phyloP scores from a whole-genome alignment of 2,888 invertebrate species.

The Ectropis crepuscularia region DNA sequence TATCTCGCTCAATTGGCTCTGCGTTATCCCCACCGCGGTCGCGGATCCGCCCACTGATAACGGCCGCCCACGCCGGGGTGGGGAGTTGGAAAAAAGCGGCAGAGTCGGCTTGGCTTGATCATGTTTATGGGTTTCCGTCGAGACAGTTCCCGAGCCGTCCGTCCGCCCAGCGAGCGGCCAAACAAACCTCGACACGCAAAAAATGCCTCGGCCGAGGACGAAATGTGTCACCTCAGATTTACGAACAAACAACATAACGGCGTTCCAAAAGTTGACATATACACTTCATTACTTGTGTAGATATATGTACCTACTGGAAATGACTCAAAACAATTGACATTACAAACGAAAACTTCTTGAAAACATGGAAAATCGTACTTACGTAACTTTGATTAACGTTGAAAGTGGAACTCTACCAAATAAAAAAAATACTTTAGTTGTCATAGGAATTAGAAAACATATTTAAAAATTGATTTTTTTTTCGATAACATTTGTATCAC shows the following conservation, averaged over 20 bases:
- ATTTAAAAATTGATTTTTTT: neutral
- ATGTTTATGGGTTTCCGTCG: slow-evolving; percentile 84
- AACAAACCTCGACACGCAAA: slow-evolving; percentile 84
- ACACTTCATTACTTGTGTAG: slow-evolving; percentile 46
- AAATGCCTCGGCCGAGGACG: slow-evolving; percentile 79
- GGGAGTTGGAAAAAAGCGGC: slow-evolving; percentile 79
- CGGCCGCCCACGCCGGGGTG: slow-evolving; percentile 66
- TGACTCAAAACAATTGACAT: slow-evolving; percentile 23
- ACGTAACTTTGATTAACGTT: too few relatives aligned
- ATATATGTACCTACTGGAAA: slow-evolving; percentile 40
- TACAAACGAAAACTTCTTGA: too few relatives aligned
- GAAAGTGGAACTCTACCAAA: too few relatives aligned
- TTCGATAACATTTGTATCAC: neutral
- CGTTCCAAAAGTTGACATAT: slow-evolving; percentile 62
- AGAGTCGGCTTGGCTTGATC: slow-evolving; percentile 75
- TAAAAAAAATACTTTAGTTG: too few relatives aligned
- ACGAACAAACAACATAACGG: slow-evolving; percentile 66
- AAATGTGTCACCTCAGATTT: slow-evolving; percentile 82
- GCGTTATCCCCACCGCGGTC: slow-evolving; percentile 59
- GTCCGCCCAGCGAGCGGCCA: slow-evolving; percentile 72
- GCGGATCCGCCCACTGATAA: slow-evolving; percentile 53
- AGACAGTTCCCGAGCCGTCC: slow-evolving; percentile 75
- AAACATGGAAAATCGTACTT: too few relatives aligned
- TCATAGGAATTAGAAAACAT: too few relatives aligned
- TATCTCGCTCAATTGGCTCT: slow-evolving; percentile 60